A percentile compares a stretch with the other conserved stretches of the same genome.
phyloP scores from a whole-genome alignment of 2,113 vertebrate genomes.

The Paradoxurus hermaphroditus region DNA sequence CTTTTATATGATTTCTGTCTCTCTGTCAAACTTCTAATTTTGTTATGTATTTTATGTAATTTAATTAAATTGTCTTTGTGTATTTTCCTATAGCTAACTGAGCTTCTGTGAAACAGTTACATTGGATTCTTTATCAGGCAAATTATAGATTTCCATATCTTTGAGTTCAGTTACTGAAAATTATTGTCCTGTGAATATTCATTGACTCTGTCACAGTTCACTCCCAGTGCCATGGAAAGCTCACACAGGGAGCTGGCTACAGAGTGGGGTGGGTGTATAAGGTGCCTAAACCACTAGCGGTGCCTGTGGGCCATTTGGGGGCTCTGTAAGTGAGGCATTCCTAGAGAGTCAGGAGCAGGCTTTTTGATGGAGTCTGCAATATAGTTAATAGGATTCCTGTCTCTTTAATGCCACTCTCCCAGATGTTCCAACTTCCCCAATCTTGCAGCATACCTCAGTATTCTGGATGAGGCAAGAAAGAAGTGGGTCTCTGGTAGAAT shows the following conservation, averaged over 20 bases:
- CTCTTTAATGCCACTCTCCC: not conserved
- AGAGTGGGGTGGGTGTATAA: not conserved
- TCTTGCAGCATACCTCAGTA: not conserved
- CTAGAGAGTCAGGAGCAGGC: not conserved
- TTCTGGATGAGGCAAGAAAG: not conserved
- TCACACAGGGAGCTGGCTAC: not conserved
- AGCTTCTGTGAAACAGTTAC: not conserved
- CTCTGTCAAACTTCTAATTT: not conserved
- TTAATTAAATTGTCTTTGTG: not conserved
- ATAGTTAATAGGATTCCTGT: not conserved
- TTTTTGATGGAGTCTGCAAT: not conserved
- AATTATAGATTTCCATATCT: not conserved
- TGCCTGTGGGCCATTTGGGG: not conserved
- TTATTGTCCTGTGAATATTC: not conserved
- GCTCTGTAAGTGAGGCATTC: not conserved
- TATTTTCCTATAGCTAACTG: not conserved
- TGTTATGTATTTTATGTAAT: not conserved
- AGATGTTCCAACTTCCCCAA: not conserved
- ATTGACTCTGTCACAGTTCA: not conserved
- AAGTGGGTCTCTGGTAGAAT: not conserved
- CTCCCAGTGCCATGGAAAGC: not conserved
- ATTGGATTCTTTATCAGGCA: not conserved
- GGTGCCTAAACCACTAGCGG: no score
- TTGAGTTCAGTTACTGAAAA: not conserved
- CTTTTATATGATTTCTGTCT: not conserved